Evolutionary conservation across 2,888 invertebrate genomes (phyloP).

Genomic region (Hyles lineata): DNA sequence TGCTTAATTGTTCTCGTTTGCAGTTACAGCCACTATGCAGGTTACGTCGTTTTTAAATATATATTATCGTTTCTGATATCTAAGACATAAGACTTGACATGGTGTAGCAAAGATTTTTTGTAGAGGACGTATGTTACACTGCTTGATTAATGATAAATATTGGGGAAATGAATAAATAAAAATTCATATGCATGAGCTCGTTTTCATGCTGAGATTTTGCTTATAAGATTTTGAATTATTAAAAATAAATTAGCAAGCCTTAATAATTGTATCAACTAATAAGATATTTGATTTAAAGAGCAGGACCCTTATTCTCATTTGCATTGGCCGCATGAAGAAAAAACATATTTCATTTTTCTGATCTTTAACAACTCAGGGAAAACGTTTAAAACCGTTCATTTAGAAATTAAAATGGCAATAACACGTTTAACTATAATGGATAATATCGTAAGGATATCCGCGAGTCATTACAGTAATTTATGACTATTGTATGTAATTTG

Average conservation of each 20-base stretch:
- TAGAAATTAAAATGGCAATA: not conserved
- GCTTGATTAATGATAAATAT: too few species aligned
- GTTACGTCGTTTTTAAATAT: not conserved
- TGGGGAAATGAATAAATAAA: too few species aligned
- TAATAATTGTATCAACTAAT: not conserved
- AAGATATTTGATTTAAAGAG: not conserved
- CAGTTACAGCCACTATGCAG: not conserved
- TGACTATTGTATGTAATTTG: conserved; percentile 9
- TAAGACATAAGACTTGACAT: too few species aligned
- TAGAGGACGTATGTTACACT: too few species aligned
- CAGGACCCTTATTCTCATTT: not conserved
- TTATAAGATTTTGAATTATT: too few species aligned
- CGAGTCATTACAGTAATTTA: not conserved
- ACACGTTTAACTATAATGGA: not conserved
- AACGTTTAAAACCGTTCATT: not conserved
- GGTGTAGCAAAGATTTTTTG: too few species aligned
- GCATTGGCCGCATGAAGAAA: too few species aligned
- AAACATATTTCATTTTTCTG: not conserved
- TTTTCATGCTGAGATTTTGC: too few species aligned
- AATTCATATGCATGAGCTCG: too few species aligned
- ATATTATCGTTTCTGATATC: too few species aligned
- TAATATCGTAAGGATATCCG: conserved; percentile 19
- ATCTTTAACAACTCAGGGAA: not conserved
- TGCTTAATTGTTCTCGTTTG: not conserved
- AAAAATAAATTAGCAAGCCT: too few species aligned